Evolutionary conservation across 2,888 invertebrate species (phyloP), one percentile per base, ranked within the genome.

Genomic region (Tubulanus polymorphus): DNA sequence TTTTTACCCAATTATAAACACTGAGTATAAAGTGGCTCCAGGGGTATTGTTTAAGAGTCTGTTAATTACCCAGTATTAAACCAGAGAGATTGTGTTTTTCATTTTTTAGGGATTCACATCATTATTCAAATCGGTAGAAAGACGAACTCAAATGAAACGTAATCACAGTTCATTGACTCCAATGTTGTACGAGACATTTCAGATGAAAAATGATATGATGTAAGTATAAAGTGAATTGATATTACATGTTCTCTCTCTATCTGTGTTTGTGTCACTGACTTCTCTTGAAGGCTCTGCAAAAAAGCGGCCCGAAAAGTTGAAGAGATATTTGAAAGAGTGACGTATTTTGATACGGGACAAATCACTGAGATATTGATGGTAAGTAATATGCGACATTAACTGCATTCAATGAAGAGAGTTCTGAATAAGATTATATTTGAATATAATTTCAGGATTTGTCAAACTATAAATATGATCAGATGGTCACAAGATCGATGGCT

Each of bases 391-490:
- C 35, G 10, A 32, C 10, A n/a, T 10, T 32, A 32, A 32, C 10
- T 32, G 35, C 10, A n/a, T 32, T 32, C 35, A 32, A 32, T 32
- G 35, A 10, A 32, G 35, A 32, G n/a, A 32, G n/a, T 32, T 10
- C 10, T 32, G 35, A 32, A 12, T 32, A n/a, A 32, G 10, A n/a
- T 12, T 32, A n/a, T 12, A 32, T 32, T 32, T n/a, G 35, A 32
- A 32, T 32, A 6, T 12, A 1, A 26, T 29, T 53, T 5, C 55
- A 69, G 68, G 68, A 67, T 51, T 48, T 69, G 57, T 68, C 65
- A 2, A 62, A 67, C 55, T 70, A 72, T 58, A 63, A 66, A 35
- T 64, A 70, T 41, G 64, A 66, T 62, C 59, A 57, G 50, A 63
- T 70, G 66, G 61, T 72, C 27, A 67, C 66, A 55, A 64, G 66